Evolutionary conservation across 30 jellyfish, hydroid and myxozoan species (phyloP).

Genomic region (Aurelia sp.): DNA sequence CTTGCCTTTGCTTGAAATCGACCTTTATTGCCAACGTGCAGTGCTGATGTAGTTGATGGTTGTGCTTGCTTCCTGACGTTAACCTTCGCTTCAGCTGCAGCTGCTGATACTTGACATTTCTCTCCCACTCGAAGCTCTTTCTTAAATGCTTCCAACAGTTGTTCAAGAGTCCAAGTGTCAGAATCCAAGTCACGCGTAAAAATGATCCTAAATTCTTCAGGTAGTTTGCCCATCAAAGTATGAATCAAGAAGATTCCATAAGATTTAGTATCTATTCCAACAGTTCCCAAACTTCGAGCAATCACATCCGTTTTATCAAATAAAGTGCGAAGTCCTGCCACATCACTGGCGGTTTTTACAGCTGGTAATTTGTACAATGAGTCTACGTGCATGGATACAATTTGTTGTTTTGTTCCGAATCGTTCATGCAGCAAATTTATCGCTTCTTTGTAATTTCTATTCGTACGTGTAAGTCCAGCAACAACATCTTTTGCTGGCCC

Average conservation of each 20-base stretch:
- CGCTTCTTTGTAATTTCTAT: conserved; percentile 28
- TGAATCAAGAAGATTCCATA: conserved; percentile 27
- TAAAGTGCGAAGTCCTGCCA: conserved; percentile 7
- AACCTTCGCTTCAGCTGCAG: background rate
- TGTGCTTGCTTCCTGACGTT: background rate
- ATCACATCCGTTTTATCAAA: conserved; percentile 33
- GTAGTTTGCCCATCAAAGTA: conserved; percentile 19
- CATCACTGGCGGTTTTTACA: conserved; percentile 1
- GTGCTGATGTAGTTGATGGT: background rate
- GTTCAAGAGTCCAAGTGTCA: conserved; percentile 16
- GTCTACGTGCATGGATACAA: conserved; percentile 9
- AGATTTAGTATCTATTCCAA: conserved; percentile 6
- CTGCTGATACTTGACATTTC: conserved; percentile 12
- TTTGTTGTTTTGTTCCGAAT: conserved; percentile 19
- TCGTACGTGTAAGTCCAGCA: conserved; percentile 1
- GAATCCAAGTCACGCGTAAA: background rate
- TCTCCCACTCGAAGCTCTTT: conserved; percentile 17
- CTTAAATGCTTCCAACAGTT: background rate
- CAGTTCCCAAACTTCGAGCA: conserved; percentile 20
- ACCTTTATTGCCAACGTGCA: background rate
- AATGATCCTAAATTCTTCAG: conserved; percentile 8
- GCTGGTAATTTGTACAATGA: background rate
- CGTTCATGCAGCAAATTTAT: background rate
- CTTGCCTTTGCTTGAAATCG: background rate
- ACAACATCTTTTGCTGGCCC: conserved; percentile 23